These are phyloP conservation scores for Epizoanthus ramosus DNA, from an alignment of 92 coral and sea anemone species.

Conservation along the genomic window DNA sequence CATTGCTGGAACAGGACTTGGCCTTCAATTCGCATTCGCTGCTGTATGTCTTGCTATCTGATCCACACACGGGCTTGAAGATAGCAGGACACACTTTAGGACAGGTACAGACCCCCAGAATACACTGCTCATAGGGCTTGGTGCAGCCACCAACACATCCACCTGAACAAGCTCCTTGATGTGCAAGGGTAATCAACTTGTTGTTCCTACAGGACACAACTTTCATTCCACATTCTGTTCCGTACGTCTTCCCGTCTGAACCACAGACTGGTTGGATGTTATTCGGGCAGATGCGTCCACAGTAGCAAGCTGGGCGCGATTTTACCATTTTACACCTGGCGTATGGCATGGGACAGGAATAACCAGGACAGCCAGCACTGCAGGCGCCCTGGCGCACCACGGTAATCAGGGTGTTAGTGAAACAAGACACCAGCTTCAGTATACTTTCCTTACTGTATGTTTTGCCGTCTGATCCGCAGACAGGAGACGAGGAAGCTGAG, in stretches of 20 bases:
- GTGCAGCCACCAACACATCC: not conserved
- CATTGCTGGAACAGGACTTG: not conserved
- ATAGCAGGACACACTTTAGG: not conserved
- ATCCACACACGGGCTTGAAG: conserved; percentile 24
- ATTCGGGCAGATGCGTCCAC: not conserved
- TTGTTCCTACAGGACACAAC: not conserved
- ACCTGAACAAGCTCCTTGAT: not conserved
- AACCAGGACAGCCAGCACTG: not conserved
- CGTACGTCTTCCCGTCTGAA: conserved; percentile 10
- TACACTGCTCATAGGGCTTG: conserved; percentile 3
- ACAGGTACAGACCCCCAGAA: not conserved
- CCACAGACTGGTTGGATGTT: not conserved
- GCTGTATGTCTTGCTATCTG: conserved; percentile 16
- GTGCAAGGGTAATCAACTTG: not conserved
- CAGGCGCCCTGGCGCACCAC: not conserved
- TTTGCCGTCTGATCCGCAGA: conserved; percentile 21
- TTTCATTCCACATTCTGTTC: not conserved
- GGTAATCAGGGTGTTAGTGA: not conserved
- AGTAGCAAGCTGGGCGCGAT: not conserved
- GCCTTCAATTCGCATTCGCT: not conserved
- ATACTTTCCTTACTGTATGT: not conserved
- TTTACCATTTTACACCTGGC: not conserved
- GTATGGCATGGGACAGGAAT: not conserved
- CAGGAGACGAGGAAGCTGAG: not conserved
- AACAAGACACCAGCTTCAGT: not conserved